phyloP scores from a whole-genome alignment of 2,888 invertebrate species.

The Sesamia inferens region DNA sequence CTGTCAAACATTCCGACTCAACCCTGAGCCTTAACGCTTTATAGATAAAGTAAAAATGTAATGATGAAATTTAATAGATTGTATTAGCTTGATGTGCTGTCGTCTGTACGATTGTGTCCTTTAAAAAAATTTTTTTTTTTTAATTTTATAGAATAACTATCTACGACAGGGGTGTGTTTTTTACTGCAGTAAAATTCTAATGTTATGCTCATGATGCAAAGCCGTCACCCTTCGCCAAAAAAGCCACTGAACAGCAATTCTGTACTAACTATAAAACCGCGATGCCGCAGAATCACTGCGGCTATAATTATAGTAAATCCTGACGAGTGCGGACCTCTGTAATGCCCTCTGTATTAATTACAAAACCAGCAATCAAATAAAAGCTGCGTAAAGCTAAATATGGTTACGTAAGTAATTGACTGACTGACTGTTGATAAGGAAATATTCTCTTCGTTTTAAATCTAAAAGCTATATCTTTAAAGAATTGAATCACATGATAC shows the following conservation, averaged over 20 bases:
- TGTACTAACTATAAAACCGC: too few relatives aligned
- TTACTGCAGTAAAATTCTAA: background rate
- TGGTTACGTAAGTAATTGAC: background rate
- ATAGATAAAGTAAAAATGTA: too few relatives aligned
- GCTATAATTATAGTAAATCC: constrained; percentile 10
- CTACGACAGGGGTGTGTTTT: background rate
- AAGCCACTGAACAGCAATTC: constrained; percentile 6
- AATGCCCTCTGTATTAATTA: background rate
- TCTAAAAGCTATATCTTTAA: background rate
- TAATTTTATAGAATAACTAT: too few relatives aligned
- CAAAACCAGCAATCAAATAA: background rate
- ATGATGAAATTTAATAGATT: too few relatives aligned
- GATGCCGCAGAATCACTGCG: background rate
- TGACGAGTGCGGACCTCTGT: constrained; percentile 2
- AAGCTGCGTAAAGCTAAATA: background rate
- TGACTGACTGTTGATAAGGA: too few relatives aligned
- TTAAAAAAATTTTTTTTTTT: too few relatives aligned
- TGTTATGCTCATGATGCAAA: background rate
- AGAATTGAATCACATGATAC: background rate
- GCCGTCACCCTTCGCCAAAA: background rate
- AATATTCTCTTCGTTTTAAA: background rate
- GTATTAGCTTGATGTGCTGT: too few relatives aligned
- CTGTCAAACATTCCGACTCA: too few relatives aligned
- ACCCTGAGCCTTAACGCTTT: too few relatives aligned
- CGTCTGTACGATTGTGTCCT: too few relatives aligned